These are phyloP conservation scores for Symphodus melops DNA, from an alignment of 2,113 vertebrate genomes.

Conservation along the genomic window DNA sequence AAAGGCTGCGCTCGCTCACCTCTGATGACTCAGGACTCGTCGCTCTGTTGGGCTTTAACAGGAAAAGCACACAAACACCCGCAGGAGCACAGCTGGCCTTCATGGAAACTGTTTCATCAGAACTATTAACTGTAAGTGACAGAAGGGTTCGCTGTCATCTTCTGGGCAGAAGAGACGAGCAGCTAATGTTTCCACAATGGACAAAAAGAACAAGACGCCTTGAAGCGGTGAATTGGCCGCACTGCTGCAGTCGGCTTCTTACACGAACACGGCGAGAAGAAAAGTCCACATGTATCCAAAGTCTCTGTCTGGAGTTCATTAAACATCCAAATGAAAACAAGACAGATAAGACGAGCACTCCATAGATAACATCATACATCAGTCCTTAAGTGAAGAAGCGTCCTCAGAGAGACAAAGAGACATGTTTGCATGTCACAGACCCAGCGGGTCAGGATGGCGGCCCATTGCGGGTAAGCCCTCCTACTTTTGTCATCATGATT, in stretches of 20 bases:
- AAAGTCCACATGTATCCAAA: not conserved
- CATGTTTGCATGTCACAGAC: too few species aligned
- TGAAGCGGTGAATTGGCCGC: not conserved
- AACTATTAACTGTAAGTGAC: not conserved
- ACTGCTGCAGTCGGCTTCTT: not conserved
- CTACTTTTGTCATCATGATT: too few species aligned
- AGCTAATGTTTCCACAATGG: too few species aligned
- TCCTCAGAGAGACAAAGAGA: too few species aligned
- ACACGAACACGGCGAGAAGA: not conserved
- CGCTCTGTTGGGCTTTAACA: not conserved
- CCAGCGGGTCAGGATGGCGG: too few species aligned
- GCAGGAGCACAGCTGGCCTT: not conserved
- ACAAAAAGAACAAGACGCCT: not conserved
- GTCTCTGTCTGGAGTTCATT: not conserved
- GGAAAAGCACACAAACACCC: constrained; percentile 14
- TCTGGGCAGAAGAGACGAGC: not conserved
- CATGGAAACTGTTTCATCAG: not conserved
- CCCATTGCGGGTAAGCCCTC: too few species aligned
- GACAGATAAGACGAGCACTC: not conserved
- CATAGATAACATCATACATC: not conserved
- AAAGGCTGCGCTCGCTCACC: constrained; percentile 25
- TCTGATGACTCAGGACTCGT: constrained; percentile 23
- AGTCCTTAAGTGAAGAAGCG: too few species aligned
- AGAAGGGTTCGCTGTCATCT: not conserved
- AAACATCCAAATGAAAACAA: constrained; percentile 3